Evolutionary conservation across 2,113 vertebrate species (phyloP).

Genomic region (Rallus limicola): DNA sequence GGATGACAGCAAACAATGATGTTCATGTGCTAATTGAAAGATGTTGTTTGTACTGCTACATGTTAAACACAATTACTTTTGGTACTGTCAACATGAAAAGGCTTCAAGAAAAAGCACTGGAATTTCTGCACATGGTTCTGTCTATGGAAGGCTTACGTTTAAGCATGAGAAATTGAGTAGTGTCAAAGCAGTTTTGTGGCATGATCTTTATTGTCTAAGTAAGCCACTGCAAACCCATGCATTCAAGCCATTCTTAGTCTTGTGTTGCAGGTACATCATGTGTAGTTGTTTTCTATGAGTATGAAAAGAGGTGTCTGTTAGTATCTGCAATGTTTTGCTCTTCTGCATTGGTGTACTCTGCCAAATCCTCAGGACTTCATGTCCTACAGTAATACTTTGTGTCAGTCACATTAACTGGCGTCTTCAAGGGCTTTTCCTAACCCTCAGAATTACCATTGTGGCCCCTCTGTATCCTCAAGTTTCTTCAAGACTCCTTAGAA

Average conservation of each 20-base stretch:
- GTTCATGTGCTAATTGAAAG: not conserved
- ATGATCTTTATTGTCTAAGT: not conserved
- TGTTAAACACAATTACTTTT: not conserved
- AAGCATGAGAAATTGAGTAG: not conserved
- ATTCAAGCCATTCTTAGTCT: not conserved
- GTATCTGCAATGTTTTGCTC: not conserved
- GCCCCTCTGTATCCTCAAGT: not conserved
- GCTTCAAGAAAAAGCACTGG: not conserved
- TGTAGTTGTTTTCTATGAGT: accelerated
- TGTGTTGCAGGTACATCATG: not conserved
- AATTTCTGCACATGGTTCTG: not conserved
- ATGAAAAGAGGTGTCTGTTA: not conserved
- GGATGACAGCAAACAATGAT: accelerated
- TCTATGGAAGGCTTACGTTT: not conserved
- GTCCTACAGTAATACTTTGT: not conserved
- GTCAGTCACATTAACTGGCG: not conserved
- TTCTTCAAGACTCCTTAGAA: not conserved
- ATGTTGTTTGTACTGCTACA: not conserved
- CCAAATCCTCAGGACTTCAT: not conserved
- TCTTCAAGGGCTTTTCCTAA: not conserved
- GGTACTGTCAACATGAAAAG: not conserved
- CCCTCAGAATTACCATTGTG: not conserved
- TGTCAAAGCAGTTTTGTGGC: not conserved
- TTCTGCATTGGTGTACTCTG: not conserved
- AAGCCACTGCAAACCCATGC: not conserved